These are phyloP conservation scores for Cavia porcellus DNA, from an alignment of 2,113 vertebrate species.

Conservation along the genomic window DNA sequence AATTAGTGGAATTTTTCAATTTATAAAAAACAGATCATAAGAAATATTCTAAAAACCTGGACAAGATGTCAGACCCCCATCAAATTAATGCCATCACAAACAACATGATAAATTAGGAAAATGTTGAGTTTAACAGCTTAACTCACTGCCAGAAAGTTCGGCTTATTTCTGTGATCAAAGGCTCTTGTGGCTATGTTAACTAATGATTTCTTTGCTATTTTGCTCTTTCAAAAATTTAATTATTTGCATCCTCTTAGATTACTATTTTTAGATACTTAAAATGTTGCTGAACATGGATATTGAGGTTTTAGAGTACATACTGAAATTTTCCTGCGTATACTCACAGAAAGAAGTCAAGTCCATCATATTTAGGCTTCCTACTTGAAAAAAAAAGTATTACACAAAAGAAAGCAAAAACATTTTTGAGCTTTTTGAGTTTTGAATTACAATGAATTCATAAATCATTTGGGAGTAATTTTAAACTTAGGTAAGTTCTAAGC, in stretches of 20 bases:
- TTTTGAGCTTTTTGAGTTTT: constrained; percentile 29
- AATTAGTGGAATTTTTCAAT: constrained; percentile 64
- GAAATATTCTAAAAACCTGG: constrained; percentile 71
- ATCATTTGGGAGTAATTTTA: constrained; percentile 1
- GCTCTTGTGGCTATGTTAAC: constrained; percentile 78
- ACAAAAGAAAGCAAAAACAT: constrained; percentile 31
- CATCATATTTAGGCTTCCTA: not conserved
- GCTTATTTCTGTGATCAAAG: constrained; percentile 77
- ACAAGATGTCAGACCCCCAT: constrained; percentile 58
- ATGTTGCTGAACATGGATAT: constrained; percentile 76
- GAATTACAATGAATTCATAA: constrained; percentile 38
- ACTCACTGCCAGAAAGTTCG: constrained; percentile 72
- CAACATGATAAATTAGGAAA: constrained; percentile 78
- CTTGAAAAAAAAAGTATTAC: not conserved
- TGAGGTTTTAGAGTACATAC: constrained; percentile 44
- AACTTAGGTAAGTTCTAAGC: not conserved
- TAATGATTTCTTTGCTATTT: constrained; percentile 82
- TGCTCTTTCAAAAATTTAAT: constrained; percentile 81
- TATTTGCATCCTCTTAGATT: constrained; percentile 71
- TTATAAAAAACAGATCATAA: constrained; percentile 62
- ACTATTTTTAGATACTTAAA: constrained; percentile 72
- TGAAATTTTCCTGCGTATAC: constrained; percentile 68
- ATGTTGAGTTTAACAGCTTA: constrained; percentile 70
- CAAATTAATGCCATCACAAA: constrained; percentile 64
- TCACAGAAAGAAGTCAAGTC: constrained; percentile 18